Percentiles rank a stretch among this genome's conserved stretches.
phyloP scores from a whole-genome alignment of 23 tunicate species.

The Ciona savignyi region DNA sequence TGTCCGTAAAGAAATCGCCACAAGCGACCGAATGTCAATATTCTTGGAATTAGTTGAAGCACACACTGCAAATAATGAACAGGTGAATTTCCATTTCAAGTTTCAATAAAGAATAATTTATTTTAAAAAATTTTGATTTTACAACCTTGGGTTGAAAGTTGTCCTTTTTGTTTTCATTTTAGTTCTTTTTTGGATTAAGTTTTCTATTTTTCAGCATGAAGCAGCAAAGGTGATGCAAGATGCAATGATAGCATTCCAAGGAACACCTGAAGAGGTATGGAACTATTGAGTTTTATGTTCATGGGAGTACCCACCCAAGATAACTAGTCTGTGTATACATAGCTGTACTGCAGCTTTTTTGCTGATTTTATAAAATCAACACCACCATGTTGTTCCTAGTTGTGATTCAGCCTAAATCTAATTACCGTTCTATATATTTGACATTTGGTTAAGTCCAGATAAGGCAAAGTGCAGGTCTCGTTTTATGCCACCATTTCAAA shows the following conservation, averaged over 20 bases:
- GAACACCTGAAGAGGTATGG: slow-evolving; percentile 83
- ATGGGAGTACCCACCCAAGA: background rate
- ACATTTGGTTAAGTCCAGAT: too few species aligned
- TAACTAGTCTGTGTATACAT: background rate
- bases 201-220: slow-evolving; percentile 53
- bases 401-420: background rate
- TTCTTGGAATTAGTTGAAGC: slow-evolving; percentile 79
- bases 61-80: slow-evolving; percentile 53
- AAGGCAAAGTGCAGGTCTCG: too few species aligned
- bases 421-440: too few species aligned
- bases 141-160: too few species aligned
- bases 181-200: too few species aligned
- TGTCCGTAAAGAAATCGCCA: slow-evolving; percentile 14
- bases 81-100: too few species aligned
- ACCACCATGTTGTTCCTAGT: background rate
- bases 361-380: background rate
- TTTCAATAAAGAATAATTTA: too few species aligned
- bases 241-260: slow-evolving; percentile 83
- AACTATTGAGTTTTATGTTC: background rate
- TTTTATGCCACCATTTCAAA: too few species aligned
- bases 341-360: background rate
- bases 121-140: too few species aligned
- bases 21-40: slow-evolving; percentile 59
- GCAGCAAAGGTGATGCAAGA: slow-evolving; percentile 96
- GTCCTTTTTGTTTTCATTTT: background rate